A percentile compares a stretch with the other conserved stretches of the same genome.
Evolutionary conservation across 2,113 vertebrate genomes (phyloP).

Genomic region (Marmota monax): DNA sequence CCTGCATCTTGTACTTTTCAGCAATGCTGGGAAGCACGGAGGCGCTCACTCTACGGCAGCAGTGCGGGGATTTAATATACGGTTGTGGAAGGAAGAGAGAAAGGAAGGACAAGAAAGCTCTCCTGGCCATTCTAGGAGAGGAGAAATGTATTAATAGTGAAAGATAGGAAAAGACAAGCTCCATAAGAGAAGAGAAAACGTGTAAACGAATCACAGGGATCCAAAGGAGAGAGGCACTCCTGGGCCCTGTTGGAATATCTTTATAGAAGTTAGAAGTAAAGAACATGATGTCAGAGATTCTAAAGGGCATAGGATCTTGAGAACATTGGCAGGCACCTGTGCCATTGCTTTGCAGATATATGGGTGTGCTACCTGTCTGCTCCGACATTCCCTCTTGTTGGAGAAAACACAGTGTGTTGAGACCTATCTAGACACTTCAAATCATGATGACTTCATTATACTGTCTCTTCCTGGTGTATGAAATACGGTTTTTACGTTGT

Average conservation of each 20-base stretch:
- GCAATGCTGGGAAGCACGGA: accelerated
- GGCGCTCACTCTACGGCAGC: not conserved
- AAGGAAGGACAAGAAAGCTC: not conserved
- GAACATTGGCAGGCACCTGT: not conserved
- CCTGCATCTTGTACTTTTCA: not conserved
- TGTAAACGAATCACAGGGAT: too few species aligned
- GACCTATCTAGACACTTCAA: not conserved
- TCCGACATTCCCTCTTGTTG: not conserved
- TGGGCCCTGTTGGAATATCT: not conserved
- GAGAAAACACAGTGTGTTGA: not conserved
- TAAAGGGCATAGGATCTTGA: not conserved
- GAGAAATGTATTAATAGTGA: not conserved
- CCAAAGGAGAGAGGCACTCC: not conserved
- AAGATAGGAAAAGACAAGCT: not conserved
- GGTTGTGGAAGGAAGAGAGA: not conserved
- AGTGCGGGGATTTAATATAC: not conserved
- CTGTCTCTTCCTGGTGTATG: not conserved
- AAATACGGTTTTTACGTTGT: not conserved
- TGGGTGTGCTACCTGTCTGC: not conserved
- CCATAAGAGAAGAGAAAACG: not conserved
- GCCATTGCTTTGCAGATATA: not conserved
- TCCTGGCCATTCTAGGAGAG: not conserved
- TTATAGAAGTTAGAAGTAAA: not conserved
- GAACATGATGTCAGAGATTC: not conserved
- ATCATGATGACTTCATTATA: not conserved